phyloP scores from a whole-genome alignment of 2,113 vertebrate genomes.

The Seriola aureovittata region DNA sequence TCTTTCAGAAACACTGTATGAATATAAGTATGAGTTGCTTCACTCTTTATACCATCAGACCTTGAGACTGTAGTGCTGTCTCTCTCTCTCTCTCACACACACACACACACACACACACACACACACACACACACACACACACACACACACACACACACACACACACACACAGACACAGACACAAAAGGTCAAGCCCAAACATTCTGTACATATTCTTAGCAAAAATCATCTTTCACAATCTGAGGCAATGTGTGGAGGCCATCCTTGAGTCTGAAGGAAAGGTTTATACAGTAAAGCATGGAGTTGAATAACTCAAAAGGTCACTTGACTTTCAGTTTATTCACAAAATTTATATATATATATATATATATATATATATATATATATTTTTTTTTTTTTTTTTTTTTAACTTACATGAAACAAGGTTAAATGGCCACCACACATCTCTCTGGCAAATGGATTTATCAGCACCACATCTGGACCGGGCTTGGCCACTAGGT shows the following conservation, averaged over 20 bases:
- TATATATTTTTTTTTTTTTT: background rate
- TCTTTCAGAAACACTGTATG: background rate
- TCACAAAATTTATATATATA: background rate
- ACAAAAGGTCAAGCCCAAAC: constrained; percentile 8
- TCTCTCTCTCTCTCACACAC: background rate
- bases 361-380: too few species aligned
- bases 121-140: too few species aligned
- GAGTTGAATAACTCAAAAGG: background rate
- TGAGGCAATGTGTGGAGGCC: background rate
- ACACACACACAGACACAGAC: too few species aligned
- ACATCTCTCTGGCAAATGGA: background rate
- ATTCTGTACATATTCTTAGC: constrained; percentile 10
- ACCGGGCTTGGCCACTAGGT: too few species aligned
- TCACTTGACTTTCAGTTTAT: constrained; percentile 30
- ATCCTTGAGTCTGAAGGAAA: constrained; percentile 19
- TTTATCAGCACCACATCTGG: too few species aligned
- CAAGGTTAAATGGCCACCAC: background rate
- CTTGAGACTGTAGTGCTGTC: background rate
- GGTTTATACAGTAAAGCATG: constrained; percentile 10
- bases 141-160: background rate
- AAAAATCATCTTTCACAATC: constrained; percentile 3
- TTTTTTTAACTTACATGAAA: background rate
- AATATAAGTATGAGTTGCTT: constrained; percentile 21
- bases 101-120: background rate
- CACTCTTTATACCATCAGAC: background rate